These are phyloP conservation scores for Fistularia commersonii DNA, from an alignment of 2,797 vertebrate species.

Conservation along the genomic window DNA sequence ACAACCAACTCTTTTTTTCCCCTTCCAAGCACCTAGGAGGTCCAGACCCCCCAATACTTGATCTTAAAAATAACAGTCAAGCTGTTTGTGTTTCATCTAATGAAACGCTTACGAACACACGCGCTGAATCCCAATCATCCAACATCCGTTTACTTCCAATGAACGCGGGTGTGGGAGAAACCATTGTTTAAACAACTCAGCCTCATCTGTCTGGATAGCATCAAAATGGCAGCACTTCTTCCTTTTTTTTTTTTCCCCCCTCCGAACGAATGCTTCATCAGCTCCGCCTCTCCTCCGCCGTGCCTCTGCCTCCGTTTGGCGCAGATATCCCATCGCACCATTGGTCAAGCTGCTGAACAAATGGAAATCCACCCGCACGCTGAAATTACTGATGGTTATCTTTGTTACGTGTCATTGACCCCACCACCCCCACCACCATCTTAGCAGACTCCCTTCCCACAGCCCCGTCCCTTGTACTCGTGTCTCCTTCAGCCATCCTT, in stretches of 20 bases:
- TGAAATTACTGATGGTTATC: constrained; percentile 80
- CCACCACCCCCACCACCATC: background rate
- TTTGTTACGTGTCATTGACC: constrained; percentile 32
- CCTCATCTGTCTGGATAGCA: too few species aligned
- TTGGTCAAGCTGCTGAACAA: constrained; percentile 69
- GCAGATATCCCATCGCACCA: constrained; percentile 54
- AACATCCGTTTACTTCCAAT: too few species aligned
- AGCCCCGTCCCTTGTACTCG: background rate
- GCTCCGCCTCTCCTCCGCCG: constrained; percentile 14
- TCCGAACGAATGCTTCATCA: constrained; percentile 19
- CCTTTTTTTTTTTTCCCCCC: constrained; percentile 14
- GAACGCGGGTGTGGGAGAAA: too few species aligned
- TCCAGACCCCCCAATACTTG: too few species aligned
- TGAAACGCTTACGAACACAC: too few species aligned
- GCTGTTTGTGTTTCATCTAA: too few species aligned
- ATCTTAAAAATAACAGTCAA: too few species aligned
- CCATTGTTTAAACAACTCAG: too few species aligned
- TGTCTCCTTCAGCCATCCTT: constrained; percentile 16
- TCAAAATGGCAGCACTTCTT: background rate
- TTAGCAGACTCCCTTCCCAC: background rate
- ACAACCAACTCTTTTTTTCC: too few species aligned
- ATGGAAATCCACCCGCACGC: constrained; percentile 68
- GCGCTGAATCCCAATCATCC: too few species aligned
- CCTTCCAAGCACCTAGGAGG: too few species aligned
- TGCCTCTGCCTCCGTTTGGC: constrained; percentile 33